Evolutionary conservation across 2,797 vertebrate species (phyloP).

Genomic region (Phaenicophaeus curvirostris): DNA sequence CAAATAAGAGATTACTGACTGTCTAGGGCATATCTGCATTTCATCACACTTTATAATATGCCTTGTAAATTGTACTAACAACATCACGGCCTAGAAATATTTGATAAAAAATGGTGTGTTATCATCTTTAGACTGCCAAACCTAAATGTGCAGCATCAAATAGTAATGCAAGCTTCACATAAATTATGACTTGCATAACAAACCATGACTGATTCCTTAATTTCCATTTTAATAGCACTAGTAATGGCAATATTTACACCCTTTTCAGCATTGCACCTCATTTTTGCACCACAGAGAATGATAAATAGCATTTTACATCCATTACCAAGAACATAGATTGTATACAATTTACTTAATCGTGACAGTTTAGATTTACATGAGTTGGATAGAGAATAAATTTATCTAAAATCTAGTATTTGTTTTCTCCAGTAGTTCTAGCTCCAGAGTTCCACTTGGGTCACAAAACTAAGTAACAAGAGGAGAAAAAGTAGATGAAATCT

Average conservation of each 20-base stretch:
- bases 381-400: constrained; percentile 7
- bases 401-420: constrained; percentile 5
- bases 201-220: constrained; percentile 32
- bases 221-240: constrained; percentile 62
- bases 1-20: background rate
- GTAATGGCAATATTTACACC: constrained; percentile 53
- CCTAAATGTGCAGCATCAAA: background rate
- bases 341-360: constrained; percentile 14
- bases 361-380: constrained; percentile 25
- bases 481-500: background rate
- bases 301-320: constrained; percentile 47
- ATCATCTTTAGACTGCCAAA: constrained; percentile 3
- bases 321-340: constrained; percentile 24
- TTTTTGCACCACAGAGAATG: constrained; percentile 31
- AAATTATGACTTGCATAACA: constrained; percentile 23
- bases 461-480: background rate
- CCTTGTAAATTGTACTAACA: constrained; percentile 2
- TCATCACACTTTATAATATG: constrained; percentile 8
- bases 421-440: background rate
- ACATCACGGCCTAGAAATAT: background rate
- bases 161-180: background rate
- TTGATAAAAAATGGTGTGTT: constrained; percentile 4
- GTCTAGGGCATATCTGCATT: background rate
- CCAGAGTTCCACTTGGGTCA: background rate
- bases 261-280: constrained; percentile 27